Evolutionary conservation across 2,113 vertebrate species (phyloP), one percentile per base, ranked within the genome.

Genomic region (Oncorhynchus clarkii): DNA sequence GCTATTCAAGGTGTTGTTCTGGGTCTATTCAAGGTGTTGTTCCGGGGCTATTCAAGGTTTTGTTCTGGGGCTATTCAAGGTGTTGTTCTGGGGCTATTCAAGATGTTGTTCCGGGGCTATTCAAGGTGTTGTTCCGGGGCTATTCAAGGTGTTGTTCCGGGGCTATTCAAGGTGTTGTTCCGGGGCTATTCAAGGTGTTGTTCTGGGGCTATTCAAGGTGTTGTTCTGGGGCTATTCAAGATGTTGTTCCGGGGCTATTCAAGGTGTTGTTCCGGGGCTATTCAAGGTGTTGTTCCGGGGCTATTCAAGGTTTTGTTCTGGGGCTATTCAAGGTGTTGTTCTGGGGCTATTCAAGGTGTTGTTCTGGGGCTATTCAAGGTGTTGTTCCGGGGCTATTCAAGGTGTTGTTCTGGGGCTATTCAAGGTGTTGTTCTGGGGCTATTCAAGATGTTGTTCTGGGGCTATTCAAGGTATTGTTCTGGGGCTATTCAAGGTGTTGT

Each of bases 201-300:
- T 84, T 81, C 72, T 67, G 26, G 31, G 29, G 29, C 29, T 29
- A 29, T 29, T 1, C 29, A 29, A 29, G 29, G 29, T 4, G 29
- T 29, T 29, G 29, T 29, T 29, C 29, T 4, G 29, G 29, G 4
- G 29, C 3, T 29, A 29, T 29, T 4, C 82, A n/a, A 1, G 0
- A 26, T 73, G 79, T 86, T 86, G 82, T 84, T 81, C 72, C 67
- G 26, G 31, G 29, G 29, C 29, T 29, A 29, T 86, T 78, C 82
- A n/a, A 1, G 0, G 31, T 73, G 79, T 86, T 86, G 82, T 84
- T 81, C 72, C 67, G 26, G 31, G 29, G 29, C 29, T 29, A 29
- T 86, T 78, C 82, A n/a, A 1, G 0, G 31, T 70, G 79, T 86
- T 86, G 82, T 84, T 81, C 72, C 67, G 26, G 31, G 31, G 1